Percentiles rank a stretch among this genome's conserved stretches.
Conservation (phyloP, 1,140 invertebrate species). For the Brachionus rotundiformis region DNA sequence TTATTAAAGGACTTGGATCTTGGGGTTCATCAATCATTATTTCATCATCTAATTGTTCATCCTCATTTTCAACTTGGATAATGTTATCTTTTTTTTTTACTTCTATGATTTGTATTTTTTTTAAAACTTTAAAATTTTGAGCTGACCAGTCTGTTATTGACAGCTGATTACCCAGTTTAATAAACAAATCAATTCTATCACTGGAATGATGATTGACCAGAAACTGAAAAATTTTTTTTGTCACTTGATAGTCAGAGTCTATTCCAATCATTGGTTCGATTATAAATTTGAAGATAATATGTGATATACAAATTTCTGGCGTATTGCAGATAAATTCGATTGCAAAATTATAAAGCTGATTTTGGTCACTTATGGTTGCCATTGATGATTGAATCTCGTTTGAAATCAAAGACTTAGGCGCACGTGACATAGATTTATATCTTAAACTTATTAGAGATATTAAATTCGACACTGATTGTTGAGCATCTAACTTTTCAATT, state of each 20-base stretch:
- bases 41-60: neutral
- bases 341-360: neutral
- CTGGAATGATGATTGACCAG: neutral
- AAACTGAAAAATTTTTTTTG: neutral
- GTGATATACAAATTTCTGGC: neutral
- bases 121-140: no score
- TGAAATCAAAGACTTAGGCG: neutral
- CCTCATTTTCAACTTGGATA: neutral
- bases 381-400: slow-evolving; percentile 34
- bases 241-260: neutral
- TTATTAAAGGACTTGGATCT: no score
- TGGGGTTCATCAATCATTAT: neutral
- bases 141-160: slow-evolving; percentile 4
- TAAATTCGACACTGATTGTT: neutral
- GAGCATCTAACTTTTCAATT: neutral
- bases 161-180: neutral
- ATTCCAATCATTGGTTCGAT: neutral
- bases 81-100: no score
- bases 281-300: slow-evolving; percentile 11
- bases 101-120: no score
- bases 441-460: neutral
- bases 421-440: neutral
- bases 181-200: neutral
- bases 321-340: neutral
- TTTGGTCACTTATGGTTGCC: neutral